A percentile compares a stretch with the other conserved stretches of the same genome.
These are phyloP conservation scores for Caenorhabditis afra DNA, from an alignment of 2,888 invertebrate genomes.

Conservation along the genomic window DNA sequence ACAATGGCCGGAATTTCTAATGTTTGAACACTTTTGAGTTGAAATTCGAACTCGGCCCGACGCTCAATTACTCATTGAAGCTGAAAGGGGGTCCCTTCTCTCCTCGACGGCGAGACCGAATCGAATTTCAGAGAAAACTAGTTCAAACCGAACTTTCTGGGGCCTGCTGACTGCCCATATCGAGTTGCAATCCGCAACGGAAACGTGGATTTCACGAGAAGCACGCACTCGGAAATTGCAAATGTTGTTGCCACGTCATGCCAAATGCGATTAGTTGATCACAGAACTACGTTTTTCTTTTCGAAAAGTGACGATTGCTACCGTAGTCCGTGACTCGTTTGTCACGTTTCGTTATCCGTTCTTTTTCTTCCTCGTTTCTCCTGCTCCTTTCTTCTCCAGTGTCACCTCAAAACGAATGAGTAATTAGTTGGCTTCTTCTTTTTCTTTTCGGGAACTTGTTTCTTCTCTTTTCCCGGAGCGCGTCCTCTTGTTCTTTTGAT, in stretches of 20 bases:
- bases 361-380: conserved; percentile 19
- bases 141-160: conserved; percentile 18
- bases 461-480: not conserved
- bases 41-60: conserved; percentile 56
- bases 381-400: conserved; percentile 27
- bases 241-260: not conserved
- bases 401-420: conserved; percentile 28
- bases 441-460: conserved; percentile 12
- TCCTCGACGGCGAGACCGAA: conserved; percentile 20
- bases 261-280: not conserved
- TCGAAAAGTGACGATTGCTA: no score
- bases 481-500: conserved; percentile 2
- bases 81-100: conserved; percentile 10
- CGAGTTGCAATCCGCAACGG: conserved; percentile 16
- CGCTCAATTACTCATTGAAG: conserved; percentile 57
- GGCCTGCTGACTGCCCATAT: not conserved
- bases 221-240: no score
- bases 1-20: conserved; percentile 21
- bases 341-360: conserved; percentile 39
- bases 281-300: no score
- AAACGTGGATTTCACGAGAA: no score
- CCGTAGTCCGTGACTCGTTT: not conserved
- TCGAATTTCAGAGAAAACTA: conserved; percentile 48
- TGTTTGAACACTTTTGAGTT: conserved; percentile 54
- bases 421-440: conserved; percentile 46